Base-by-base conservation (phyloP, 1,140 invertebrate genomes). In the Diorhabda carinulata region DNA sequence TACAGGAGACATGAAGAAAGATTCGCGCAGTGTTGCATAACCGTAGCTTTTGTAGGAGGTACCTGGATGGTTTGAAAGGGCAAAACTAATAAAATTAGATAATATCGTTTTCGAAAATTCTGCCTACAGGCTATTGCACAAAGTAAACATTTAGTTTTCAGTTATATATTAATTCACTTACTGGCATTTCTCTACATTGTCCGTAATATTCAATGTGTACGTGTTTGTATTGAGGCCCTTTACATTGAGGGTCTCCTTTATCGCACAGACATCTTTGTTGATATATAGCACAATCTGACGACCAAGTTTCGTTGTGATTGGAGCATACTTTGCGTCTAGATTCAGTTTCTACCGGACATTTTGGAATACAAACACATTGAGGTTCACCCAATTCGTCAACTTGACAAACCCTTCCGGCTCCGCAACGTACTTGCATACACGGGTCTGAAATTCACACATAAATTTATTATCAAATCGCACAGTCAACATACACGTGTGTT, bases 181-280 rank as follows among this genome's bases (percentile, higher is more conserved):
- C 91, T 2, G 88, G 88, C 83, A 93, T 90, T 77, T 93, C 86
- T 68, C 90, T 85, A 80, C 93, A 96, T 64, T 86, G 84, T 60
- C 93, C 93, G 76, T 95, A 96, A 82, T 98, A 98, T 74, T 97
- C 94, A 76, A 98, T 92, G 76, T 98, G 96, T 60, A 95, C 85
- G 81, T 98, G 94, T 73, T 89, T 88, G 81, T 93, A 93, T 74
- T 91, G 84, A 4, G 86, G 81, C 8, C 90, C 87, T 68, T 81
- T 86, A 81, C 95, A 97, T 73, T 89, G 87, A n/a, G 87, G 82
- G 61, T 88, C 87, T 10, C 84, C 86, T 71, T 90, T 89, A 73
- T 93, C 88, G 80, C 96, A 98, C 75, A 92, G 87, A 80, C 96
- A 98, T 71, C 94, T 86, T 81, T 95, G 90, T 70, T 92, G 91